Conservation (phyloP, 1,140 invertebrate species). For the Manduca sexta region DNA sequence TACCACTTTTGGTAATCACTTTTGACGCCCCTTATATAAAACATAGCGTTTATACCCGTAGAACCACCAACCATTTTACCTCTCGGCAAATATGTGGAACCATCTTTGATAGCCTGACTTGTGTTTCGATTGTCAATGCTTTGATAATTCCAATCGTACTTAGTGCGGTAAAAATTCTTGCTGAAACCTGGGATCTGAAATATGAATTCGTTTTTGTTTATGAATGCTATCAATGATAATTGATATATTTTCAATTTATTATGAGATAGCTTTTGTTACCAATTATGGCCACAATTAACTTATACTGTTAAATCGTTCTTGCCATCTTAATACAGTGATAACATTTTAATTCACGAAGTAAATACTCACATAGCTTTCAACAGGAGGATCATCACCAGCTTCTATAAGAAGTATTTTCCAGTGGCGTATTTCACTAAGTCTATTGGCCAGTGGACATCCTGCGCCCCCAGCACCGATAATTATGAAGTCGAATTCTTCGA, state of each 20-base stretch:
- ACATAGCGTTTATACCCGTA: constrained; percentile 85
- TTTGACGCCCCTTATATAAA: constrained; percentile 81
- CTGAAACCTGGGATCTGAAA: constrained; percentile 66
- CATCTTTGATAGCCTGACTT: constrained; percentile 57
- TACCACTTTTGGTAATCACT: constrained; percentile 79
- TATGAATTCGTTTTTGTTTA: too few relatives aligned
- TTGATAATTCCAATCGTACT: constrained; percentile 78
- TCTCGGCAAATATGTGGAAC: constrained; percentile 71
- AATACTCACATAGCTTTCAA: constrained; percentile 59
- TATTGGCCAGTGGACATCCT: constrained; percentile 69
- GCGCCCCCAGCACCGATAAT: constrained; percentile 78
- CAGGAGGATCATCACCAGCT: constrained; percentile 71
- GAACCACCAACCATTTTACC: constrained; percentile 83
- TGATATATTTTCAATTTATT: too few relatives aligned
- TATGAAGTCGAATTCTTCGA: constrained; percentile 44
- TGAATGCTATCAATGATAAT: too few relatives aligned
- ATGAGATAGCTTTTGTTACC: too few relatives aligned
- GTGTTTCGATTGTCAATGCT: constrained; percentile 73
- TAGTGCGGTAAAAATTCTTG: constrained; percentile 50
- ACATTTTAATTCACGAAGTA: background rate
- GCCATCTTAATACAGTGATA: too few relatives aligned
- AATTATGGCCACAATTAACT: too few relatives aligned
- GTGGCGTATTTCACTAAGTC: constrained; percentile 71
- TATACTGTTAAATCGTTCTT: too few relatives aligned
- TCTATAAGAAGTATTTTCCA: constrained; percentile 75